Percentiles rank a stretch among this genome's conserved stretches.
Evolutionary conservation across 1,140 invertebrate genomes (phyloP).

Genomic region (Dreissena rostriformis): DNA sequence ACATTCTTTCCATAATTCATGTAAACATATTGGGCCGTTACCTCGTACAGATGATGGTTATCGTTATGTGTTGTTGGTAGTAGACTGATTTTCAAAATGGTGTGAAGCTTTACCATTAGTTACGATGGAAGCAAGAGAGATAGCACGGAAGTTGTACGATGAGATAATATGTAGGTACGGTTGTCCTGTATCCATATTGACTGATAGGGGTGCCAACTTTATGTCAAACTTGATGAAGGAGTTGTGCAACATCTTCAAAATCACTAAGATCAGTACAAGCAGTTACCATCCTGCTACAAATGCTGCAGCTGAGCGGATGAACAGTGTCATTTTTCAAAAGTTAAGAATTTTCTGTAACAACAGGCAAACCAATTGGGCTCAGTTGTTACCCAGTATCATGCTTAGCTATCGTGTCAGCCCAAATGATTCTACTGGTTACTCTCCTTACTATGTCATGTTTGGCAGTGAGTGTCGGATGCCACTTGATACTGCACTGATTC

Average conservation of each 20-base stretch:
- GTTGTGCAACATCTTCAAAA: slow-evolving; percentile 49
- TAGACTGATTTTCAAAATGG: slow-evolving; percentile 3
- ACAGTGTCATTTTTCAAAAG: slow-evolving; percentile 29
- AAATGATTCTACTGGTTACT: slow-evolving; percentile 36
- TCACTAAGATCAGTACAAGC: slow-evolving; percentile 37
- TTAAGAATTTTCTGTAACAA: slow-evolving; percentile 34
- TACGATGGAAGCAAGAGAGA: slow-evolving; percentile 37
- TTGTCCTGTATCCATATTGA: slow-evolving; percentile 25
- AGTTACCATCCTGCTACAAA: slow-evolving; percentile 55
- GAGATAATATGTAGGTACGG: slow-evolving; percentile 50
- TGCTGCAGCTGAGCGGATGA: slow-evolving; percentile 31
- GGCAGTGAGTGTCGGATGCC: slow-evolving; percentile 45
- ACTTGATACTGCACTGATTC: slow-evolving; percentile 49
- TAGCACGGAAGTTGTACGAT: slow-evolving; percentile 49
- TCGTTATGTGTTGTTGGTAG: slow-evolving; percentile 2
- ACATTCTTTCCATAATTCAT: slow-evolving; percentile 13
- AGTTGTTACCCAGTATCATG: slow-evolving; percentile 41
- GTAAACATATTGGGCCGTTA: slow-evolving; percentile 26
- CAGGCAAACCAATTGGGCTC: slow-evolving; percentile 51
- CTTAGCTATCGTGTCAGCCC: background rate
- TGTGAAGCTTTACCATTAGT: slow-evolving; percentile 57
- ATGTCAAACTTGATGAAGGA: slow-evolving; percentile 47
- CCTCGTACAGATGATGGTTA: slow-evolving; percentile 26
- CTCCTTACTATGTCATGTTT: slow-evolving; percentile 48
- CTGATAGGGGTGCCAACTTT: slow-evolving; percentile 49